Base-by-base conservation (phyloP, 2,797 vertebrate species). In the Characodon lateralis region DNA sequence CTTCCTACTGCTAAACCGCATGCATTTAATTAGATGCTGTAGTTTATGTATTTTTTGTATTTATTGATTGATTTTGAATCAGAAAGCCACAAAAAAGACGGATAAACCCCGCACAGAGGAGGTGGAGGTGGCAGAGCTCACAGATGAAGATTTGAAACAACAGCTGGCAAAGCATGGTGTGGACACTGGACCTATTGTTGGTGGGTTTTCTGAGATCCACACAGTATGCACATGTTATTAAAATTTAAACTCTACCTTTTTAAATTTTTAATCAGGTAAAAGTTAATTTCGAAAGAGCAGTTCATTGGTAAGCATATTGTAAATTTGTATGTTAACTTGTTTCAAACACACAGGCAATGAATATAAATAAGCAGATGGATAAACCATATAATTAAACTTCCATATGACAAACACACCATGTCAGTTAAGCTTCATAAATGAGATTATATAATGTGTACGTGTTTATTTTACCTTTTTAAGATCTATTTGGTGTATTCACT, bases 1-100 rank as follows among this genome's bases (percentile, higher is more conserved):
- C 13, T n/a, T 13, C 24, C 6, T 26, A 14, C 28, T 26, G 43
- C 7, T 46, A 7, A 43, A 46, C 24, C 1, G 3, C 5, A 14
- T 48, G 24, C 13, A 46, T 26, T 43, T 43, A 6, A n/a, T 68
- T 43, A 39, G 41, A 14, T 14, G 2, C 10, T 68, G 39, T 5
- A 48, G 12, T 50, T 51, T 3, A 4, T 51, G n/a, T 35, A 5
- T 10, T 39, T 28, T 31, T 63, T 58, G 4, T 10, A 31, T 61
- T 31, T 18, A 28, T 31, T 14, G 35, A 35, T 35, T 35, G 35
- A 35, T 35, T 12, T 3, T 10, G 80, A 46, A 7, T 16, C 94
- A 98, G 97, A 98, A 98, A 96, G 97, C 97, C 18, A 97, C 96
- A 1, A 98, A 94, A 89, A 98, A 98, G 94, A 97, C 97, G 10